Conservation (phyloP, 2,797 vertebrate species). For the Psittacula derbiana region DNA sequence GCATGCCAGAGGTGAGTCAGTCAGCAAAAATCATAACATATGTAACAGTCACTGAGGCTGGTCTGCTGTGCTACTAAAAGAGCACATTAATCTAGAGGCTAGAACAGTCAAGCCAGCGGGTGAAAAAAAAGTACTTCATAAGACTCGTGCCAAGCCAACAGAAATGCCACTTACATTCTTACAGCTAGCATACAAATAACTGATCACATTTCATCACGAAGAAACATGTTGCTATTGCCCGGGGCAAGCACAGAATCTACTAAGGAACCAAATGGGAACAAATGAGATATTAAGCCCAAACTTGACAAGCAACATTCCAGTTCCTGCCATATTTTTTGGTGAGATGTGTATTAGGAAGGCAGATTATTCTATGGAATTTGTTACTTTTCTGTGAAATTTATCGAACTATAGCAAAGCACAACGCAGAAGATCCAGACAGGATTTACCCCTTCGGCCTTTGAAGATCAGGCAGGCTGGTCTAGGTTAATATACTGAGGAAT, state of each 20-base stretch:
- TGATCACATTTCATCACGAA: slow-evolving; percentile 29
- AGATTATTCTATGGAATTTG: not conserved
- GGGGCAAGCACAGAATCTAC: not conserved
- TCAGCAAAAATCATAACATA: not conserved
- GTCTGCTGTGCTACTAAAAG: not conserved
- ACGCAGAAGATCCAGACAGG: not conserved
- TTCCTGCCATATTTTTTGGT: not conserved
- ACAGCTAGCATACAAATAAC: slow-evolving; percentile 21
- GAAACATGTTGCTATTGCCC: slow-evolving; percentile 33
- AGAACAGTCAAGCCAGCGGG: not conserved
- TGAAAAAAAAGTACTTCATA: not conserved
- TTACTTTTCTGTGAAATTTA: not conserved
- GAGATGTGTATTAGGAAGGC: not conserved
- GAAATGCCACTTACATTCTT: slow-evolving; percentile 23
- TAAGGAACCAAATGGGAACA: slow-evolving; percentile 3
- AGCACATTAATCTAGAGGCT: not conserved
- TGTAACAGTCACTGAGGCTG: fast-evolving
- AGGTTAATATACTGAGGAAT: not conserved
- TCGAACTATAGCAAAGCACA: not conserved
- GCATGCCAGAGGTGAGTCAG: not conserved
- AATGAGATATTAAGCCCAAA: slow-evolving; percentile 29
- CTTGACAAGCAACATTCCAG: slow-evolving; percentile 47
- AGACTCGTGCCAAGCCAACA: not conserved
- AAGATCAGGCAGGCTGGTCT: not conserved
- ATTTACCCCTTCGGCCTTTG: not conserved